Evolutionary conservation across 2,113 vertebrate genomes (phyloP).

Genomic region (Nerophis lumbriciformis): DNA sequence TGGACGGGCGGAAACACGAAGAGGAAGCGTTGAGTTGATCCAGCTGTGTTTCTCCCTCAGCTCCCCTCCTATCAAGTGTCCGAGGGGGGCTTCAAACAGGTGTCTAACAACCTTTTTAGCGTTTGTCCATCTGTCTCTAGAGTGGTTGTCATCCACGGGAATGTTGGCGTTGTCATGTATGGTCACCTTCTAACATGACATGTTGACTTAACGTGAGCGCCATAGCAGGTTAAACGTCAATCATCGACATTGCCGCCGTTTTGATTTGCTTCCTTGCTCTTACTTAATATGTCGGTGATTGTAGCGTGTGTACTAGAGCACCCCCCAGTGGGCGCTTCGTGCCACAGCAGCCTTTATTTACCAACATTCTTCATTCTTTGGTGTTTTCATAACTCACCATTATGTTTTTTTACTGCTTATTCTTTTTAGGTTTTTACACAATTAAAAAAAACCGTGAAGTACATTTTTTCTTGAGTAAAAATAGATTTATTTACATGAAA

Average conservation of each 20-base stretch:
- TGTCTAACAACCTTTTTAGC: conserved; percentile 63
- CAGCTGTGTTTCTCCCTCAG: conserved; percentile 55
- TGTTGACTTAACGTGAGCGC: not conserved
- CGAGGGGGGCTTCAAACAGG: conserved; percentile 44
- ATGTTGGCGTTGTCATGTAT: conserved; percentile 65
- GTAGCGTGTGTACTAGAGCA: too few species aligned
- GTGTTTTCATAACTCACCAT: too few species aligned
- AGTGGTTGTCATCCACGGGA: conserved; percentile 67
- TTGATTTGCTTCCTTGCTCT: not conserved
- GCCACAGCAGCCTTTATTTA: too few species aligned
- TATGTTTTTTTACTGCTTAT: too few species aligned
- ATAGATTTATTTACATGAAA: too few species aligned
- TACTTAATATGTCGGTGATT: too few species aligned
- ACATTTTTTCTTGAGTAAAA: too few species aligned
- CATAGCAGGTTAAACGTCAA: not conserved
- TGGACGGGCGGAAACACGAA: conserved; percentile 41
- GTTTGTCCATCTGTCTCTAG: conserved; percentile 71
- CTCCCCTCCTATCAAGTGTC: conserved; percentile 46
- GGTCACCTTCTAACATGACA: conserved; percentile 52
- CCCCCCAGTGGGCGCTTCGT: too few species aligned
- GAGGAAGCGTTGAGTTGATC: conserved; percentile 58
- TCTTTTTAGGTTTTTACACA: too few species aligned
- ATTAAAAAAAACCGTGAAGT: too few species aligned
- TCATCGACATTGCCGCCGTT: not conserved
- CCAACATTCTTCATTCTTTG: too few species aligned